Percentiles rank a stretch among this genome's conserved stretches.
phyloP scores from a whole-genome alignment of 1,140 invertebrate species.

The Trichonephila clavipes region DNA sequence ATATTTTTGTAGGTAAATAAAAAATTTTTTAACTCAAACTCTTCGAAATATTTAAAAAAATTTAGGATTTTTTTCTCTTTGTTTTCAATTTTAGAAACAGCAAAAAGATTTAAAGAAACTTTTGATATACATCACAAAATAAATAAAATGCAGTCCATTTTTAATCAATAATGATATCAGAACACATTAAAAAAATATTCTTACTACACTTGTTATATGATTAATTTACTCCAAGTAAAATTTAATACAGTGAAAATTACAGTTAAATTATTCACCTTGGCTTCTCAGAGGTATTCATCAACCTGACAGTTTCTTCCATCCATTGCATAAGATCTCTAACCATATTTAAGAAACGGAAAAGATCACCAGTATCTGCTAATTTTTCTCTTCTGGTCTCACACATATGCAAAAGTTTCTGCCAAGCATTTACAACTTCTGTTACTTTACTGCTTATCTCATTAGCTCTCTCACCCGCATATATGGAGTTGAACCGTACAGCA shows the following conservation, averaged over 20 bases:
- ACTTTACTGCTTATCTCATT: slow-evolving; percentile 97
- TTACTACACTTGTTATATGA: no score
- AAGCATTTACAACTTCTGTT: slow-evolving; percentile 95
- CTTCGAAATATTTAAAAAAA: no score
- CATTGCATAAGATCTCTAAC: slow-evolving; percentile 96
- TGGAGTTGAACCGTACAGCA: slow-evolving; percentile 92
- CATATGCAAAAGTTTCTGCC: slow-evolving; percentile 92
- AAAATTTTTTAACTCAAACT: no score
- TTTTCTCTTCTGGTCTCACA: slow-evolving; percentile 92
- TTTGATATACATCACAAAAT: no score
- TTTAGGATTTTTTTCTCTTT: no score
- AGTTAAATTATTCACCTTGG: slow-evolving; percentile 85
- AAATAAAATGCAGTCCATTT: no score
- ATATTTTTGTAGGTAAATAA: no score
- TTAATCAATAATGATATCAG: no score
- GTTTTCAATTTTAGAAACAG: no score
- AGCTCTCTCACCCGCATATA: slow-evolving; percentile 97
- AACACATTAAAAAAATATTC: no score
- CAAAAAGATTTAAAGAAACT: no score
- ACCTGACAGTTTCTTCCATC: slow-evolving; percentile 98
- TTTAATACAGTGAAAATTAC: background rate
- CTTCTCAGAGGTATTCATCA: slow-evolving; percentile 99
- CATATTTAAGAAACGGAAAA: slow-evolving; percentile 98
- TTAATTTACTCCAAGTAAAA: no score
- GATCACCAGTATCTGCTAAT: slow-evolving; percentile 94